phyloP scores from a whole-genome alignment of 2,797 vertebrate species.

The Ibycter americanus region DNA sequence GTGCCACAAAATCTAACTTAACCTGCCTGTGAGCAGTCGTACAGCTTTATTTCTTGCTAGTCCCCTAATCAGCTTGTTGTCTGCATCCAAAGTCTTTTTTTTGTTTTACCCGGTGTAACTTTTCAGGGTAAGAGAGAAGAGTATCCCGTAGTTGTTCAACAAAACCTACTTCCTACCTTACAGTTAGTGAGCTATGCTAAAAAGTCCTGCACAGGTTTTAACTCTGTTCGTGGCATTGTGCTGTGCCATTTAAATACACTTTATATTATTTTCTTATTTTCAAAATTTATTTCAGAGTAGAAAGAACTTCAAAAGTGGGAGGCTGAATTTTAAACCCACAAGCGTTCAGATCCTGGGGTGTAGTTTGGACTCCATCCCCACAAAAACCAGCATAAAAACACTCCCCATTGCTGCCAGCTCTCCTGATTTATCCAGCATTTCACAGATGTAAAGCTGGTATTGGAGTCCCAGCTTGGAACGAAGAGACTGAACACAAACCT shows the following conservation, averaged over 20 bases:
- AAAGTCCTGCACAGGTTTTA: background rate
- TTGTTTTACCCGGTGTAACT: background rate
- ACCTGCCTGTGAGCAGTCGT: background rate
- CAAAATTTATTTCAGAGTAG: background rate
- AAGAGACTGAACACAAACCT: conserved; percentile 13
- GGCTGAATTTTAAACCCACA: conserved; percentile 7
- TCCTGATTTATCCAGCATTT: background rate
- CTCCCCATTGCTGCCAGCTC: background rate
- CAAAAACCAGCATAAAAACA: background rate
- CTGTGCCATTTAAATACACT: background rate
- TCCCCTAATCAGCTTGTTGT: background rate
- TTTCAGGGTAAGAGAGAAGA: background rate
- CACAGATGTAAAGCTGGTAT: background rate
- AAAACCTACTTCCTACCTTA: background rate
- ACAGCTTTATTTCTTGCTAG: background rate
- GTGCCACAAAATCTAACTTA: background rate
- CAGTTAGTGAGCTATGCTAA: background rate
- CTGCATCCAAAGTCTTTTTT: background rate
- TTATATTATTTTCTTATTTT: background rate
- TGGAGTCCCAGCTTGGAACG: background rate
- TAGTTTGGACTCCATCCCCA: background rate
- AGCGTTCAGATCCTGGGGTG: background rate
- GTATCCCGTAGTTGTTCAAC: background rate
- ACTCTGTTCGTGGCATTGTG: background rate
- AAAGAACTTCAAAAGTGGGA: background rate